Conservation (phyloP, 2,113 vertebrate genomes). For the Lepus timidus region DNA sequence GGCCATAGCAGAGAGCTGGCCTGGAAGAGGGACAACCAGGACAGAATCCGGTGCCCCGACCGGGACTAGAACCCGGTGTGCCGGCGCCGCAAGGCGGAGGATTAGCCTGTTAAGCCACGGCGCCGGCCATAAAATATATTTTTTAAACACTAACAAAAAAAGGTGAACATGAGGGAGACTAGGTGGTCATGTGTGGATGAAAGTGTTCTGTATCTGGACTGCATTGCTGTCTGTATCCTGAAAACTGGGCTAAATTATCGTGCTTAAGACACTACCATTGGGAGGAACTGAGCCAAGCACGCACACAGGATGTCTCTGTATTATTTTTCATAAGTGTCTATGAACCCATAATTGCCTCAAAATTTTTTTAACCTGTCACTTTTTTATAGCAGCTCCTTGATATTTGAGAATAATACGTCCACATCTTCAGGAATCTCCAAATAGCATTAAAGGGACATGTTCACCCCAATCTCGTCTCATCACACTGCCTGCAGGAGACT, state of each 20-base stretch:
- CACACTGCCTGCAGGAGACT: background rate
- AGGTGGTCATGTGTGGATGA: background rate
- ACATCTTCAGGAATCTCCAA: slow-evolving; percentile 30
- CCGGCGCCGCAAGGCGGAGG: too few relatives aligned
- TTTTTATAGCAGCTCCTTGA: background rate
- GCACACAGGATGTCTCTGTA: background rate
- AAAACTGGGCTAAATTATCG: background rate
- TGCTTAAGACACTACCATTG: background rate
- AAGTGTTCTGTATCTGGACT: background rate
- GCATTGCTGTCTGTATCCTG: background rate
- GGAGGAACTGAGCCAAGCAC: background rate
- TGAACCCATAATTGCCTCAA: background rate
- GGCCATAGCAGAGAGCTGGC: too few relatives aligned
- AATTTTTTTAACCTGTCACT: background rate
- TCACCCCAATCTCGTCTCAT: background rate
- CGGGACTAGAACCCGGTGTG: too few relatives aligned
- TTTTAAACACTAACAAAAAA: too few relatives aligned
- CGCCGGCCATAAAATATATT: too few relatives aligned
- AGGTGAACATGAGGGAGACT: background rate
- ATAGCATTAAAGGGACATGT: background rate
- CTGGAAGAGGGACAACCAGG: too few relatives aligned
- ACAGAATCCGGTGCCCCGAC: too few relatives aligned
- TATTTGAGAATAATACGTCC: background rate
- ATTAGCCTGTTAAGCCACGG: too few relatives aligned
- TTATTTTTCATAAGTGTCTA: background rate